A percentile compares a stretch with the other conserved stretches of the same genome.
phyloP scores from a whole-genome alignment of 2,113 vertebrate species.

The Daphoenositta chrysoptera region DNA sequence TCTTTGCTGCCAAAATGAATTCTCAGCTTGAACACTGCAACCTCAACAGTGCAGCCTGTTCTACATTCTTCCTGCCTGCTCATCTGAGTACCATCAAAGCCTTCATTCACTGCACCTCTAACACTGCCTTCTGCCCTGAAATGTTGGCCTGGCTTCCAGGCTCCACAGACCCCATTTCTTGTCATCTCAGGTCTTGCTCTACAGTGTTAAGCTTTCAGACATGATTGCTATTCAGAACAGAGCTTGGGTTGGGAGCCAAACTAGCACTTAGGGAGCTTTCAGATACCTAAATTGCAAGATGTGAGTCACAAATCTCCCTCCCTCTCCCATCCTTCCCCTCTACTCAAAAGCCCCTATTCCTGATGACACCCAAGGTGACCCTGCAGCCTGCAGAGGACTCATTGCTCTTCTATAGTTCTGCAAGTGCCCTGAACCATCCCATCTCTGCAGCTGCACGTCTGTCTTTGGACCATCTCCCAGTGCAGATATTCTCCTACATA shows the following conservation, averaged over 20 bases:
- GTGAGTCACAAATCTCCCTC: background rate
- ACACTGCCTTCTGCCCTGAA: background rate
- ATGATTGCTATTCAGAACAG: background rate
- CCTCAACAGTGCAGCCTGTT: background rate
- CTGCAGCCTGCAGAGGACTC: background rate
- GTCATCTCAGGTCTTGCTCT: background rate
- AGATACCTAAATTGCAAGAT: background rate
- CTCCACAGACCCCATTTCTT: background rate
- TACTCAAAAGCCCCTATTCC: background rate
- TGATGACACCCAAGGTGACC: background rate
- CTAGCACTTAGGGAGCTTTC: conserved; percentile 1
- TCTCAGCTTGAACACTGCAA: background rate
- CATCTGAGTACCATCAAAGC: background rate
- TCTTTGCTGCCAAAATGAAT: background rate
- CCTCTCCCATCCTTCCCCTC: background rate
- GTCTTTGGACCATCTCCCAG: background rate
- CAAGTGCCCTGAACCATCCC: background rate
- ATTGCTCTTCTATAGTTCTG: background rate
- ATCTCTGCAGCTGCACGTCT: background rate
- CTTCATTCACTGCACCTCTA: background rate
- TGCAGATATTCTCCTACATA: background rate
- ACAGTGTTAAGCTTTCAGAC: background rate
- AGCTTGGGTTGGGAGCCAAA: conserved; percentile 2
- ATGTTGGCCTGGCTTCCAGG: background rate
- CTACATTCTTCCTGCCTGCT: background rate